These are phyloP conservation scores for Epinotia nisella DNA, from an alignment of 2,888 invertebrate species.

Conservation along the genomic window DNA sequence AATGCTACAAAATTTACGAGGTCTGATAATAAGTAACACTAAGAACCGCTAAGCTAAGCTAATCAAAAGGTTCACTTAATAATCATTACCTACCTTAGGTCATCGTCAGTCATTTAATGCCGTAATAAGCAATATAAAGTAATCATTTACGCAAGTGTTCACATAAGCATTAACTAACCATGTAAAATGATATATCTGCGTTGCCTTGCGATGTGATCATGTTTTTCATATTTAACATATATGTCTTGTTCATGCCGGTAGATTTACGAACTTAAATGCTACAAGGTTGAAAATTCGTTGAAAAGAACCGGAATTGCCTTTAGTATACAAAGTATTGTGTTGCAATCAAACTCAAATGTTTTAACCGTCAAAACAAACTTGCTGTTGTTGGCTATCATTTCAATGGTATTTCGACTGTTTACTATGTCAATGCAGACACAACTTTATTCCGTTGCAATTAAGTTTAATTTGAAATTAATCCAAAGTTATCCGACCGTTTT, in stretches of 20 bases:
- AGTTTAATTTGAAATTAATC: neutral
- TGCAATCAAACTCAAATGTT: slow-evolving; percentile 7
- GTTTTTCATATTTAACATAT: slow-evolving; percentile 15
- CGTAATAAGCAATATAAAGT: slow-evolving; percentile 6
- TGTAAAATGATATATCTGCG: slow-evolving; percentile 22
- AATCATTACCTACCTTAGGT: too few species aligned
- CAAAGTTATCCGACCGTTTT: too few species aligned
- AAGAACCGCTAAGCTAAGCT: neutral
- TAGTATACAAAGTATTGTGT: slow-evolving; percentile 14
- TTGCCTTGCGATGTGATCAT: slow-evolving; percentile 8
- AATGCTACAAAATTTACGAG: too few species aligned
- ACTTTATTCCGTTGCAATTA: neutral
- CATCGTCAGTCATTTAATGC: neutral
- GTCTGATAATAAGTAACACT: too few species aligned
- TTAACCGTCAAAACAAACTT: slow-evolving; percentile 13
- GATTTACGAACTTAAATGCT: neutral
- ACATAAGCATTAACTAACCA: slow-evolving; percentile 10
- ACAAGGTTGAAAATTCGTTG: neutral
- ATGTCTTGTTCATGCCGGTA: neutral
- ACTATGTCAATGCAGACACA: neutral
- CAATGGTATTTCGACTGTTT: slow-evolving; percentile 3
- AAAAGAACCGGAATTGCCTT: neutral
- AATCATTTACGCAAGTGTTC: slow-evolving; percentile 17
- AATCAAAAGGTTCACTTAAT: neutral
- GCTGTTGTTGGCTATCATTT: slow-evolving; percentile 8